Base-by-base conservation (phyloP, 2,113 vertebrate species). In the Anthoscopus minutus region DNA sequence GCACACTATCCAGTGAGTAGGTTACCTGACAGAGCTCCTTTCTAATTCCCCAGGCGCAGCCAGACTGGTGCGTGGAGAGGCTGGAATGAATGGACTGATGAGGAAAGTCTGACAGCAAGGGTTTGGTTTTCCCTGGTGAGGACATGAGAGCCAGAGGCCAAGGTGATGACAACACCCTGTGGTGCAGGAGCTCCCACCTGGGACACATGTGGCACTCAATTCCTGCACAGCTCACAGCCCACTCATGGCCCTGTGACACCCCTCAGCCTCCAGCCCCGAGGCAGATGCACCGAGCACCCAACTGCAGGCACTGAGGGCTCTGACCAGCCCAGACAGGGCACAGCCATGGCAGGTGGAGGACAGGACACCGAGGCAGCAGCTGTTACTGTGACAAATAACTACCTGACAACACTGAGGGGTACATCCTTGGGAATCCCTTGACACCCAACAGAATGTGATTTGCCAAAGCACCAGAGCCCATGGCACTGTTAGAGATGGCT, bases 31-130 rank as follows among this genome's bases (percentile, higher is more conserved):
- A 89, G 79, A 64, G 21, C 51, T 81, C 67, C 7, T 11, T 45
- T 31, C 51, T 58, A 6, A 1, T 5, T 50, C n/a, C 70, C 38
- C 72, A 40, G 20, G 20, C 3, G 0, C 58, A 56, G 81, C 64
- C 45, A 24, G 38, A 6, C 0, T 0, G 1, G 64, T 13, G 27
- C 0, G 0, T 3, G 15, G 23, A 12, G 12, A 6, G n/a, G 56
- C 33, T 6, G 16, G 7, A 38, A 44, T 5, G 51, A 87, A n/a
- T 8, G 4, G 47, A 21, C 13, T 0, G 0, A 11, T 2, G 25
- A 47, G 24, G 27, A 19, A 40, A 60, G n/a, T 14, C 61, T 82
- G n/a, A 38, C 61, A 40, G n/a, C 40, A 47, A n/a, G 3, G 38
- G 5, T 69, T 67, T 76, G 40, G 4, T 51, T 25, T 15, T 58